Evolutionary conservation across 2,888 invertebrate genomes (phyloP).

Genomic region (Sinodicranocentrus sp.): DNA sequence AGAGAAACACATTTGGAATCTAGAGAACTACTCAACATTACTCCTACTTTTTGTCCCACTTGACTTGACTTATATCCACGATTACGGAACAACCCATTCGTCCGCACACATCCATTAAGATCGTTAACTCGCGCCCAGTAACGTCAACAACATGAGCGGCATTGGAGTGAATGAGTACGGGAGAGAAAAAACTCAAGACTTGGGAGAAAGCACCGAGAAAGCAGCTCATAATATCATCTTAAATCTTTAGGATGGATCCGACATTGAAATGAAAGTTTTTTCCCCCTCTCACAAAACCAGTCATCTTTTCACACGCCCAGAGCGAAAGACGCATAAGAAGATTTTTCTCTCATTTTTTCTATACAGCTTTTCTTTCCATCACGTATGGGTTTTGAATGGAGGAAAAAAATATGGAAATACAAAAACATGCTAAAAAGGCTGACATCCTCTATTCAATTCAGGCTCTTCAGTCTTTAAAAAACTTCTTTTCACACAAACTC

Average conservation of each 20-base stretch:
- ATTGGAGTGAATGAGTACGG: constrained; percentile 23
- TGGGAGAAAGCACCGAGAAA: constrained; percentile 29
- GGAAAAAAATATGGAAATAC: background rate
- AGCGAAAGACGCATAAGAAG: background rate
- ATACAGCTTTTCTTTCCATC: background rate
- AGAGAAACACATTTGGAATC: constrained; percentile 35
- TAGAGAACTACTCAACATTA: constrained; percentile 23
- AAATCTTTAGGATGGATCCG: constrained; percentile 59
- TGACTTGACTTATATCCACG: constrained; percentile 62
- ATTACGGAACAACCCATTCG: constrained; percentile 46
- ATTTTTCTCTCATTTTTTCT: no score
- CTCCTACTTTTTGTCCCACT: constrained; percentile 41
- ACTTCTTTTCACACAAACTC: constrained; percentile 3
- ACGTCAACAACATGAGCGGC: constrained; percentile 50
- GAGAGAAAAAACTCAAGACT: constrained; percentile 7
- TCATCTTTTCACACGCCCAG: constrained; percentile 16
- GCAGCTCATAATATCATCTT: constrained; percentile 55
- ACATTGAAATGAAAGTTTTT: constrained; percentile 53
- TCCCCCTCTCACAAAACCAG: background rate
- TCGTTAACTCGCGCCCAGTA: constrained; percentile 35
- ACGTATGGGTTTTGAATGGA: background rate
- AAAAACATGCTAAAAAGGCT: background rate
- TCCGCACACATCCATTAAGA: constrained; percentile 57
- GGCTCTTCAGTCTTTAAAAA: background rate
- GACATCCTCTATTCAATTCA: background rate